Evolutionary conservation across 2,797 vertebrate species (phyloP).

Genomic region (Harpagifer antarcticus): DNA sequence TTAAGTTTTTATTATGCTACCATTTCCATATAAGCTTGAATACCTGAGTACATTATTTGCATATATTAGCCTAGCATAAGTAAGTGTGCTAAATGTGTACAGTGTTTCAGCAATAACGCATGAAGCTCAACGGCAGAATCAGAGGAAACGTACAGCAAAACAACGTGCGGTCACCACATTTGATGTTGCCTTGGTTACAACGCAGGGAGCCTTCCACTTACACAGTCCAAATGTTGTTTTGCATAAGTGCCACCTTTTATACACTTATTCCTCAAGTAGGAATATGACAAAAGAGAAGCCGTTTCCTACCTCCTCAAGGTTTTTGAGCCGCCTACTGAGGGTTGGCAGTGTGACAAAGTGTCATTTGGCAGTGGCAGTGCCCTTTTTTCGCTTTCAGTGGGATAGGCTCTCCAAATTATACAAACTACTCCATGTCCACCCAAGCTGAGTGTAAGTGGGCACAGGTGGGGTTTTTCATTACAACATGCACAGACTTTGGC

Average conservation of each 20-base stretch:
- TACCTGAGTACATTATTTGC: constrained; percentile 25
- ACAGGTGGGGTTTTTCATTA: constrained; percentile 50
- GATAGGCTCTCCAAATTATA: constrained; percentile 26
- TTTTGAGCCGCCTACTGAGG: constrained; percentile 7
- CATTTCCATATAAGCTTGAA: constrained; percentile 21
- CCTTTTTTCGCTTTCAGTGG: constrained; percentile 36
- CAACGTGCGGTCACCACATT: constrained; percentile 18
- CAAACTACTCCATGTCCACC: constrained; percentile 44
- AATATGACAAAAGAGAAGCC: constrained; percentile 32
- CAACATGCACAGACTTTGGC: constrained; percentile 20
- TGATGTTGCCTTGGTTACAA: constrained; percentile 62
- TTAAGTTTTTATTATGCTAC: constrained; percentile 1
- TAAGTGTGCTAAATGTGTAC: not conserved
- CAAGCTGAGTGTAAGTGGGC: constrained; percentile 41
- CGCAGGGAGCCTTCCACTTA: constrained; percentile 54
- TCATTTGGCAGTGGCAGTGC: constrained; percentile 68
- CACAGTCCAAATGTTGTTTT: constrained; percentile 52
- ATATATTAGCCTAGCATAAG: constrained; percentile 15
- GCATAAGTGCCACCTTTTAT: constrained; percentile 55
- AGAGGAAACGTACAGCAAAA: constrained; percentile 6
- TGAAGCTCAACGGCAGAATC: constrained; percentile 14
- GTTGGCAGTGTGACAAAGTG: constrained; percentile 33
- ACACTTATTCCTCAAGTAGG: constrained; percentile 25
- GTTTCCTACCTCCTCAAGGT: constrained; percentile 1
- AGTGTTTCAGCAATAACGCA: constrained; percentile 12